Conservation (phyloP, 2,888 invertebrate species). For the Polydrusus pterygomalis region DNA sequence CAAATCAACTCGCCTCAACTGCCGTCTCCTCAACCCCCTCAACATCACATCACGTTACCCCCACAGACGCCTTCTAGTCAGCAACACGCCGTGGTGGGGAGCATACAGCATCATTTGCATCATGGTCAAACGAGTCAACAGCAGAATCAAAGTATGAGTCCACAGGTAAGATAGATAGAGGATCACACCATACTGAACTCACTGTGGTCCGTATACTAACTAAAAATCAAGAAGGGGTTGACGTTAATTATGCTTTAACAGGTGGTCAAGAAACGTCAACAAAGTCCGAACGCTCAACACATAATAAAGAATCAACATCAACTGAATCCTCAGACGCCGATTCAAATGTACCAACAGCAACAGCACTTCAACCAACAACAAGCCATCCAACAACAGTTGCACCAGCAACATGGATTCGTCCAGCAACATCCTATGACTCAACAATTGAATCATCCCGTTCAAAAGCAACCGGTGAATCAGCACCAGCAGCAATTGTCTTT, state of each 20-base stretch:
- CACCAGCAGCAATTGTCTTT: conserved; percentile 62
- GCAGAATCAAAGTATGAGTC: conserved; percentile 32
- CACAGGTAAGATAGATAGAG: conserved; percentile 34
- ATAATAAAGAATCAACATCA: conserved; percentile 62
- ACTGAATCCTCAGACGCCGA: conserved; percentile 28
- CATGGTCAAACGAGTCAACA: conserved; percentile 22
- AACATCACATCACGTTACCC: conserved; percentile 22
- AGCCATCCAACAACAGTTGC: conserved; percentile 5
- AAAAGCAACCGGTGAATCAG: conserved; percentile 41
- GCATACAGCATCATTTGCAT: conserved; percentile 36
- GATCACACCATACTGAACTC: too few species aligned
- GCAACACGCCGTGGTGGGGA: conserved; percentile 20
- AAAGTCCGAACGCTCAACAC: conserved; percentile 42
- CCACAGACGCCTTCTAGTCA: conserved; percentile 18
- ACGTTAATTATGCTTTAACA: too few species aligned
- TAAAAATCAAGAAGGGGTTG: too few species aligned
- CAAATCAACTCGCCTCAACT: conserved; percentile 54
- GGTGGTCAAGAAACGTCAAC: conserved; percentile 43
- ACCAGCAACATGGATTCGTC: conserved; percentile 57
- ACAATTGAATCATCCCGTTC: conserved; percentile 25
- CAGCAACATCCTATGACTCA: conserved; percentile 65
- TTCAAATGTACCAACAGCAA: conserved; percentile 50
- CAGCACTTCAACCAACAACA: conserved; percentile 66
- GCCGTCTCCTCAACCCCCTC: conserved; percentile 57
- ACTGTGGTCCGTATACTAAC: too few species aligned